Percentiles rank a stretch among this genome's conserved stretches.
These are phyloP conservation scores for Dendrolimus houi DNA, from an alignment of 2,888 invertebrate genomes.

Conservation along the genomic window DNA sequence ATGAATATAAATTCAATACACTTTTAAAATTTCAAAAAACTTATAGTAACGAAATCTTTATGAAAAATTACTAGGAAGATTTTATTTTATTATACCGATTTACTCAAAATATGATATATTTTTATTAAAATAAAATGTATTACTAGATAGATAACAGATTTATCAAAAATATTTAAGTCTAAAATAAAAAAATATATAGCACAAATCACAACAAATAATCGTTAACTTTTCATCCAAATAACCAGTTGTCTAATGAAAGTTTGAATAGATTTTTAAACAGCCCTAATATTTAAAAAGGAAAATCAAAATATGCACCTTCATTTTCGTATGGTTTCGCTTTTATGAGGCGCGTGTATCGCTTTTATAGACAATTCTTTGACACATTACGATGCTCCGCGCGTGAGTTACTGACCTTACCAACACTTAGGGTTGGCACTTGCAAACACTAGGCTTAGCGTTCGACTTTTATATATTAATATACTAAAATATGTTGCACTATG, in stretches of 20 bases:
- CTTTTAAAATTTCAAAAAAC: no score
- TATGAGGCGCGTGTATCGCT: slow-evolving; percentile 32
- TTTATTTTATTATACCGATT: no score
- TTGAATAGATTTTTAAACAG: no score
- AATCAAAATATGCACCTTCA: slow-evolving; percentile 47
- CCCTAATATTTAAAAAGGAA: neutral
- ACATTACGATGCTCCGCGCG: slow-evolving; percentile 53
- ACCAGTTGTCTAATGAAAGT: no score
- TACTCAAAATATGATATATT: no score
- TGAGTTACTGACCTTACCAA: slow-evolving; percentile 44
- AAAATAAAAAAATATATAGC: neutral
- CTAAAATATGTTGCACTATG: no score
- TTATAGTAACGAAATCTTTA: no score
- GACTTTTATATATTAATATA: no score
- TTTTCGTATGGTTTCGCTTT: slow-evolving; percentile 62
- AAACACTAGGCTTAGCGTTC: slow-evolving; percentile 1
- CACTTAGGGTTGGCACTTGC: slow-evolving; percentile 14
- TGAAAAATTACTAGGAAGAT: no score
- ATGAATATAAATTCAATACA: no score
- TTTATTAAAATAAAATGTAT: no score
- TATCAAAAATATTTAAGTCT: neutral
- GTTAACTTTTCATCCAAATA: no score
- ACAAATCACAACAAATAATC: neutral
- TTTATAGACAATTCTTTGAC: slow-evolving; percentile 61
- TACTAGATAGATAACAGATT: neutral